Base-by-base conservation (phyloP, 2,888 invertebrate species). In the Heteromyza rotundicornis region DNA sequence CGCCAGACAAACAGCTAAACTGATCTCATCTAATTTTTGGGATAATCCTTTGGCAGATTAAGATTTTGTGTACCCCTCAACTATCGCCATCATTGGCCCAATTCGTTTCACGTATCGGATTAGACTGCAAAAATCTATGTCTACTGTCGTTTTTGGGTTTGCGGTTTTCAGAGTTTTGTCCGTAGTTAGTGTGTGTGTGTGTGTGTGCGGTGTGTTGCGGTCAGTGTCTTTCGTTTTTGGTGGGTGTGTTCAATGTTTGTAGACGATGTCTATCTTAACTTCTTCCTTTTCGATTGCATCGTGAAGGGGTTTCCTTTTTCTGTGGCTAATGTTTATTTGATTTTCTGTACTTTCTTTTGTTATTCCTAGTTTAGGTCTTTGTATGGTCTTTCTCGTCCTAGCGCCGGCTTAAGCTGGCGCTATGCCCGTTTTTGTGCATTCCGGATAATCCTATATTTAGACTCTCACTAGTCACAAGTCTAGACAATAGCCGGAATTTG, bases 381-480 rank as follows among this genome's bases (percentile, higher is more conserved):
- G 49, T 49, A 12, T 61, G 23, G 24, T 40, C 16, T 16, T n/a
- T 14, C 12, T 24, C 47, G 49, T 62, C 56, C n/a, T n/a, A n/a
- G n/a, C n/a, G n/a, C 52, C 62, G 53, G 49, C 32, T 59, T 57
- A 55, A 57, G 50, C 50, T 32, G 61, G 60, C 65, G 63, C 61
- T 65, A 52, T 24, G 27, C 24, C n/a, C 19, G 12, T 20, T 20
- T n/a, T n/a, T n/a, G 44, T 55, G 50, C 54, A 24, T 63, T 23
- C 59, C 70, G 75, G 75, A 75, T 75, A 72, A 75, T 75, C 75
- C 68, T 49, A 68, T 67, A 73, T 75, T 40, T 75, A 74, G 68
- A n/a, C 73, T 52, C 49, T 57, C 69, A 69, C 74, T 74, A 74
- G 74, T 75, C 70, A 75, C 73, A 74, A 74, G 75, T 75, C 75